Percentiles rank a stretch among this genome's conserved stretches.
phyloP scores from a whole-genome alignment of 2,888 invertebrate genomes.

The Xestia c-nigrum region DNA sequence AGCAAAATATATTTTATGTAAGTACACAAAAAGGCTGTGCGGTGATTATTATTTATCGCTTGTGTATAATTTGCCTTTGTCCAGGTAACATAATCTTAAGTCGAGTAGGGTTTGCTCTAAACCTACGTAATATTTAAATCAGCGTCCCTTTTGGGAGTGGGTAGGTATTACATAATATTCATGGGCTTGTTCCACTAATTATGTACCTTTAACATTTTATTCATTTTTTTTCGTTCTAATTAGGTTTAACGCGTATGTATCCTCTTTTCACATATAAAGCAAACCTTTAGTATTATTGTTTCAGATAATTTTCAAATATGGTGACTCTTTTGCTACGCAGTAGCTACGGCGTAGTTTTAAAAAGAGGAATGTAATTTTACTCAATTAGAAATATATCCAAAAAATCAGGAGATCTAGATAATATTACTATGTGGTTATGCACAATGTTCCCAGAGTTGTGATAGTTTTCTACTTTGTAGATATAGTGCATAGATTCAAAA shows the following conservation, averaged over 20 bases:
- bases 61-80: constrained; percentile 32
- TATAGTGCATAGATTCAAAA: background rate
- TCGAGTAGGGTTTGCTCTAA: constrained; percentile 27
- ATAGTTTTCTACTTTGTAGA: background rate
- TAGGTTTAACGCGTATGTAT: background rate
- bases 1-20: background rate
- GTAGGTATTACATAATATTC: constrained; percentile 12
- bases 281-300: background rate
- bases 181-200: constrained; percentile 8
- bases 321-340: background rate
- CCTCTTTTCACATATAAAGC: background rate
- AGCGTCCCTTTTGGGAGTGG: constrained; percentile 26
- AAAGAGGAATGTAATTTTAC: background rate
- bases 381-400: background rate
- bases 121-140: constrained; percentile 48
- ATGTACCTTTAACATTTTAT: background rate
- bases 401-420: background rate
- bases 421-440: background rate
- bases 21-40: background rate
- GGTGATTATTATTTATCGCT: constrained; percentile 37
- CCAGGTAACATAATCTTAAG: constrained; percentile 33
- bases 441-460: background rate
- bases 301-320: background rate
- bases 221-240: background rate
- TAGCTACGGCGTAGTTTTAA: constrained; percentile 12